phyloP scores from a whole-genome alignment of 2,797 vertebrate species.

The Hybognathus amarus region DNA sequence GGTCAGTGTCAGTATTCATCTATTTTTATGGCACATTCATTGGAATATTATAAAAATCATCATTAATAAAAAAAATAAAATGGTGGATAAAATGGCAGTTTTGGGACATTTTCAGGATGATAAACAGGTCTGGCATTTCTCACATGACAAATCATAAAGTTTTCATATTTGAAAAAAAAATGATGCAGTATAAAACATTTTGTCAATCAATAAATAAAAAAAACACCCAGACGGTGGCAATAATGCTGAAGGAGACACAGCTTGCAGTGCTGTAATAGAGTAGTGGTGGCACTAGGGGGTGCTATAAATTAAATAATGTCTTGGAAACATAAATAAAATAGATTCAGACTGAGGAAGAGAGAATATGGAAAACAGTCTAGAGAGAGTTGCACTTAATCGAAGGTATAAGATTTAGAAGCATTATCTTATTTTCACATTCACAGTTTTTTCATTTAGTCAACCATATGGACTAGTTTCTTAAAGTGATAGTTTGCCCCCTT shows the following conservation, averaged over 20 bases:
- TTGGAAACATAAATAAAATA: neutral
- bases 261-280: slow-evolving; percentile 10
- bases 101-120: neutral
- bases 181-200: neutral
- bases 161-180: neutral
- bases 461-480: too few relatives aligned
- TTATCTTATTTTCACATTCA: too few relatives aligned
- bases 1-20: neutral
- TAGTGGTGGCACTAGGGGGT: slow-evolving; percentile 42
- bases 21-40: neutral
- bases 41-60: too few relatives aligned
- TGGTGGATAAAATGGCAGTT: neutral
- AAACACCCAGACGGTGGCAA: neutral
- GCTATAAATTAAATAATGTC: slow-evolving; percentile 43
- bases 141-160: neutral
- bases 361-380: neutral
- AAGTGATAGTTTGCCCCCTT: too few relatives aligned
- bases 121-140: neutral
- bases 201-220: neutral
- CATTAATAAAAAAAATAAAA: neutral
- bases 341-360: neutral
- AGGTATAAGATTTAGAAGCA: neutral
- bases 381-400: neutral
- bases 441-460: too few relatives aligned
- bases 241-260: neutral